These are phyloP conservation scores for Thalassoma bifasciatum DNA, from an alignment of 2,113 vertebrate species.

Conservation along the genomic window DNA sequence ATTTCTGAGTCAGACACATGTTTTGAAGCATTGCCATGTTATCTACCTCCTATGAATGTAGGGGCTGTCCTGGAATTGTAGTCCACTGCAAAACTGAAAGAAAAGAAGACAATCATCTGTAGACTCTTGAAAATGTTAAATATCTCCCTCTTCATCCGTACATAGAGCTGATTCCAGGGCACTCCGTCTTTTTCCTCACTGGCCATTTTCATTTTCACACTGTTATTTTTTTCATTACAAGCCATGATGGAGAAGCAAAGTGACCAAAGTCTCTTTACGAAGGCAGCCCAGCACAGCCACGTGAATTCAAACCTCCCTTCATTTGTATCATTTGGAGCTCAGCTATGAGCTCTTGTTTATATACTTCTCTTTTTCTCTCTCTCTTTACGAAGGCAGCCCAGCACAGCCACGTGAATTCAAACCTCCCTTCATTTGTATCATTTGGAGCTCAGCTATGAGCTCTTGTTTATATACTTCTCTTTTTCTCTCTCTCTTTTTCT, in stretches of 20 bases:
- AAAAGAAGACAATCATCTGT: slow-evolving; percentile 68
- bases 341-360: slow-evolving; percentile 44
- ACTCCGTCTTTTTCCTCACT: slow-evolving; percentile 40
- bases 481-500: slow-evolving; percentile 28
- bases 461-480: slow-evolving; percentile 21
- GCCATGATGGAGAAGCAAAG: slow-evolving; percentile 73
- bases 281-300: slow-evolving; percentile 68
- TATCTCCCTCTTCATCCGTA: slow-evolving; percentile 15
- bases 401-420: slow-evolving; percentile 76
- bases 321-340: slow-evolving; percentile 67
- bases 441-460: slow-evolving; percentile 59
- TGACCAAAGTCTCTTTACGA: slow-evolving; percentile 79
- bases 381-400: slow-evolving; percentile 49
- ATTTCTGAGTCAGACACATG: slow-evolving; percentile 29
- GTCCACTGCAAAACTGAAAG: slow-evolving; percentile 31
- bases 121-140: slow-evolving; percentile 19
- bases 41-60: slow-evolving; percentile 83
- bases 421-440: slow-evolving; percentile 74
- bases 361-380: neutral
- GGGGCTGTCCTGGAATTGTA: slow-evolving; percentile 74
- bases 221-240: slow-evolving; percentile 39
- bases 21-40: slow-evolving; percentile 53
- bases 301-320: slow-evolving; percentile 78
- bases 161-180: slow-evolving; percentile 54
- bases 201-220: slow-evolving; percentile 29